Evolutionary conservation across 2,797 vertebrate species (phyloP), one percentile per base, ranked within the genome.

Genomic region (Thaleichthys pacificus): DNA sequence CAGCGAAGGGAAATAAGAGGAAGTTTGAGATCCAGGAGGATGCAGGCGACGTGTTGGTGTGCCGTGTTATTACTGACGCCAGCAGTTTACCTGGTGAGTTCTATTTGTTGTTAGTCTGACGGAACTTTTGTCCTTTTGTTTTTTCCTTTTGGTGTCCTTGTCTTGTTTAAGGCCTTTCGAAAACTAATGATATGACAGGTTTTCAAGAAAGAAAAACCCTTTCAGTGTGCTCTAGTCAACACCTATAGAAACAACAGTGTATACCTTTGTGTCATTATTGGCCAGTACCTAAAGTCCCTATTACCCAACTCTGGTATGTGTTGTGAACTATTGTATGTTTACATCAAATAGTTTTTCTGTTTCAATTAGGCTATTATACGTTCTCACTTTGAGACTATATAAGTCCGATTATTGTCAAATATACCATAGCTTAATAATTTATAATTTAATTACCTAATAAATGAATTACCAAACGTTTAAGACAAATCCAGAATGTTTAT

Each of bases 11-110:
- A 92, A 87, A 91, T 85, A 91, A 85, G 92, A 85, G 95, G 94
- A 97, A 95, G 94, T 96, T 95, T 96, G 94, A 91, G 82, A 94
- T 89, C 93, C 80, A 88, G 92, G 94, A 98, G 94, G 93, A 99
- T 99, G 97, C 95, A 91, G 94, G 89, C 94, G 92, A 93, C 93
- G 87, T 92, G 94, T 83, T 96, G 95, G 93, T 95, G 94, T 93
- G 93, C 94, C 83, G 94, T 96, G 92, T 93, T 98, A 87, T 92
- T 98, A 88, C 91, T 98, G 87, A 94, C 95, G 82, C 92, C 95
- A 72, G 93, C 94, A 30, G 89, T 97, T 66, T 95, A 93, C 91
- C 93, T 97, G 97, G 97, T 99, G 92, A 98, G 97, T 96, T 69
- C 0, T 0, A 62, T 56, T 57, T 63, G 24, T 56, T 30, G 22